Evolutionary conservation across 2,888 invertebrate genomes (phyloP).

Genomic region (Tachina lurida): DNA sequence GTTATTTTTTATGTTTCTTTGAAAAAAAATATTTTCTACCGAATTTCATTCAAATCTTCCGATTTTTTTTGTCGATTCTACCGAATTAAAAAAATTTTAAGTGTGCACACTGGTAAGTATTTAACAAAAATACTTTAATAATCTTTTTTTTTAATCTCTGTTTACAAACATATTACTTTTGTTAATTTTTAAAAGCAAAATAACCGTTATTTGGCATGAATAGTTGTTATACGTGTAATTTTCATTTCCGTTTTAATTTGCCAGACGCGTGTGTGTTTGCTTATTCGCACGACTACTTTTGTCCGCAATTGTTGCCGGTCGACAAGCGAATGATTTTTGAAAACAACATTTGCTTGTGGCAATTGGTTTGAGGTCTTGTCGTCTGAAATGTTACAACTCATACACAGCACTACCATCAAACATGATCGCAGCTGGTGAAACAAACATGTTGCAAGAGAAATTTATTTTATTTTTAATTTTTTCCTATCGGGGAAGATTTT

Average conservation of each 20-base stretch:
- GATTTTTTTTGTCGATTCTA: too few relatives aligned
- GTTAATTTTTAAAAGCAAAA: background rate
- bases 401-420: constrained; percentile 7
- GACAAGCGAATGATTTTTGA: constrained; percentile 61
- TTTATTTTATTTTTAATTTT: background rate
- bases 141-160: background rate
- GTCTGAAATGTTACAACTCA: constrained; percentile 27
- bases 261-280: background rate
- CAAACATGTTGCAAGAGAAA: constrained; percentile 32
- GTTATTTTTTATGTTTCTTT: too few relatives aligned
- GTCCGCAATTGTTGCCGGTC: constrained; percentile 51
- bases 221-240: constrained; percentile 14
- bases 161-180: background rate
- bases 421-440: background rate
- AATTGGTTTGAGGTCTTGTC: constrained; percentile 7
- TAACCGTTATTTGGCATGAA: constrained; percentile 50
- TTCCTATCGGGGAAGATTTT: background rate
- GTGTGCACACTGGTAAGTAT: too few relatives aligned
- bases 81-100: too few relatives aligned
- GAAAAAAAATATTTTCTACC: too few relatives aligned
- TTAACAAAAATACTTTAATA: background rate
- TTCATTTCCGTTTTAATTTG: constrained; percentile 32
- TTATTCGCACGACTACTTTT: background rate
- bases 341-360: constrained; percentile 3
- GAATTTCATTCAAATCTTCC: too few relatives aligned